Conservation (phyloP, 2,888 invertebrate genomes). For the Drosophila putrida region DNA sequence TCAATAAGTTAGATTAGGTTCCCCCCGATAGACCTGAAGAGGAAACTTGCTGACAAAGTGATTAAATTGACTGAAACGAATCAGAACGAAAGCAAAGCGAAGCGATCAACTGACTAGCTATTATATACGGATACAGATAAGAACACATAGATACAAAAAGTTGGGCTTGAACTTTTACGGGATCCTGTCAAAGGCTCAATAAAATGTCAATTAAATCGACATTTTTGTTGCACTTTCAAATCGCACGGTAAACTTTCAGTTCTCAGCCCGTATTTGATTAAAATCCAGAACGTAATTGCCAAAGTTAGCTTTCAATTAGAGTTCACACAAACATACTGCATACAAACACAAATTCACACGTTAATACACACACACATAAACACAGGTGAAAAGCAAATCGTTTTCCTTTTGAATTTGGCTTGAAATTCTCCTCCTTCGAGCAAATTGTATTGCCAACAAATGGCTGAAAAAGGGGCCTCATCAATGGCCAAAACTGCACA, state of each 20-base stretch:
- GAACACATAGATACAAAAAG: conserved; percentile 46
- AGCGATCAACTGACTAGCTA: conserved; percentile 45
- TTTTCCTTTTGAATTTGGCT: conserved; percentile 68
- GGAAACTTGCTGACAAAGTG: conserved; percentile 78
- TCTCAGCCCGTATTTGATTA: conserved; percentile 67
- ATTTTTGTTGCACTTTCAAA: conserved; percentile 62
- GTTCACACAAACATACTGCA: conserved; percentile 51
- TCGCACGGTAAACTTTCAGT: conserved; percentile 26
- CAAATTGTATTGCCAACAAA: conserved; percentile 55
- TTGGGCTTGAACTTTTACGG: conserved; percentile 29
- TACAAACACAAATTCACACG: conserved; percentile 6
- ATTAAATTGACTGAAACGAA: conserved; percentile 79
- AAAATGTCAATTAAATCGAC: conserved; percentile 77
- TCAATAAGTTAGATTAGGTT: conserved; percentile 79
- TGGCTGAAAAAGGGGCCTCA: conserved; percentile 37
- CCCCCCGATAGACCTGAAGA: conserved; percentile 12
- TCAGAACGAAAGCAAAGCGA: conserved; percentile 31
- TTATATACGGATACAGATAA: conserved; percentile 44
- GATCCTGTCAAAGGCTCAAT: conserved; percentile 66
- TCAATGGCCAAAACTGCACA: conserved; percentile 54
- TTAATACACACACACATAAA: conserved; percentile 7
- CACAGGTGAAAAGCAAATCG: conserved; percentile 62
- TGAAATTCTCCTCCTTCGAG: conserved; percentile 47
- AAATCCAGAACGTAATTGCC: conserved; percentile 72
- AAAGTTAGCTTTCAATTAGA: conserved; percentile 82